Evolutionary conservation across 2,113 vertebrate species (phyloP).

Genomic region (Ptyas mucosa): DNA sequence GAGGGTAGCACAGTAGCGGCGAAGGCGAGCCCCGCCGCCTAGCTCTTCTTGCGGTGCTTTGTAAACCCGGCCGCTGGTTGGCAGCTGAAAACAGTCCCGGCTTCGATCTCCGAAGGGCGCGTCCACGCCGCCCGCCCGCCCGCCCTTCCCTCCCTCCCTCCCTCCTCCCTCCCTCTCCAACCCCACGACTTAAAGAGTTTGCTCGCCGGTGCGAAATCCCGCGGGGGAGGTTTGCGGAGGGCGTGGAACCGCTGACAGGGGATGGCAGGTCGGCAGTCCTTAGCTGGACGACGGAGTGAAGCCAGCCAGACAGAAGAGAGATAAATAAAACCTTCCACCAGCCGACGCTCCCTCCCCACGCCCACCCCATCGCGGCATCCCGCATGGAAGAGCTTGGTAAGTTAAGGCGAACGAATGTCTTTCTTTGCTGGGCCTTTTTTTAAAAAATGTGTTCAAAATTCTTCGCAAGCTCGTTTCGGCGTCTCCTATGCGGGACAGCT

Average conservation of each 20-base stretch:
- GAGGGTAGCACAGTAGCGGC: slow-evolving; percentile 42
- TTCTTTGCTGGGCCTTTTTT: slow-evolving; percentile 34
- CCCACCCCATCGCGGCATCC: not conserved
- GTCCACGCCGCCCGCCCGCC: not conserved
- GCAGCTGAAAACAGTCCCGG: slow-evolving; percentile 45
- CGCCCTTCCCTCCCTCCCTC: fast-evolving
- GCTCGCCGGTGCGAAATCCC: not conserved
- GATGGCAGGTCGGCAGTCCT: slow-evolving; percentile 55
- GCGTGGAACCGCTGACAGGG: slow-evolving; percentile 25
- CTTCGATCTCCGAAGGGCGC: not conserved
- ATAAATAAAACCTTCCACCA: not conserved
- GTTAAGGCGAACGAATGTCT: slow-evolving; percentile 25
- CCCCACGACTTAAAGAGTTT: not conserved
- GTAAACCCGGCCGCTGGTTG: slow-evolving; percentile 37
- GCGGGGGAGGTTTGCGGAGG: not conserved
- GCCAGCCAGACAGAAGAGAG: slow-evolving; percentile 42
- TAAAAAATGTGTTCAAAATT: not conserved
- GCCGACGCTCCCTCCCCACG: too few species aligned
- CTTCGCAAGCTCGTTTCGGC: not conserved
- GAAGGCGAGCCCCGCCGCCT: slow-evolving; percentile 46
- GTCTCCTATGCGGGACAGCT: slow-evolving; percentile 24
- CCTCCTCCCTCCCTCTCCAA: fast-evolving
- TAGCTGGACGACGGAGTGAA: slow-evolving; percentile 62
- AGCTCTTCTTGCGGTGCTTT: slow-evolving; percentile 23
- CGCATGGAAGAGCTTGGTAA: slow-evolving; percentile 54